A percentile compares a stretch with the other conserved stretches of the same genome.
phyloP scores from a whole-genome alignment of 2,113 vertebrate genomes.

The Pagrus major region DNA sequence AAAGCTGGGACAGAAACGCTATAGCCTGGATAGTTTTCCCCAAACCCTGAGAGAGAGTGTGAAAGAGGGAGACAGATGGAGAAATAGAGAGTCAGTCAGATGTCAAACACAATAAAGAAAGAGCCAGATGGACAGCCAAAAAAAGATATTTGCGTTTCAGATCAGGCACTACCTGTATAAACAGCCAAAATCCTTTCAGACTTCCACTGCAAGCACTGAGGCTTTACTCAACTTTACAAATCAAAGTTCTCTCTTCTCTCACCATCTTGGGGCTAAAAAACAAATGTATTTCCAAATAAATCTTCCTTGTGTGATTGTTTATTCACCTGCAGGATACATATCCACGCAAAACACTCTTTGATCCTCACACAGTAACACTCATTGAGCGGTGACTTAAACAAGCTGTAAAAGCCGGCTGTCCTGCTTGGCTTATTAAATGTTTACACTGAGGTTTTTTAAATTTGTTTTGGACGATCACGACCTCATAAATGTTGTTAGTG shows the following conservation, averaged over 20 bases:
- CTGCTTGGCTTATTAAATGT: neutral
- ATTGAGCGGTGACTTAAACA: neutral
- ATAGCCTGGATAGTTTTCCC: constrained; percentile 99
- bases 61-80: neutral
- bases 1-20: constrained; percentile 93
- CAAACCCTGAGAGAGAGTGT: constrained; percentile 87
- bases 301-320: neutral
- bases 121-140: constrained; percentile 4
- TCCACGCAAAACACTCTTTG: constrained; percentile 1
- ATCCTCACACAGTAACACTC: neutral
- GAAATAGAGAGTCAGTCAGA: neutral
- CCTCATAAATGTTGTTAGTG: neutral
- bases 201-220: neutral
- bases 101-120: constrained; percentile 2
- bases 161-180: neutral
- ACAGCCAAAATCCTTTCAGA: neutral
- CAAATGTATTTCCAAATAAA: too few relatives aligned
- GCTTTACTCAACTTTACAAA: neutral
- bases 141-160: constrained; percentile 1
- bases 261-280: neutral
- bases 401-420: neutral
- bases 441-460: neutral
- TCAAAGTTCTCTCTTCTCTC: constrained; percentile 17
- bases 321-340: constrained; percentile 12
- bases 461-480: neutral